Base-by-base conservation (phyloP, 2,888 invertebrate genomes). In the Cheilosia scutellata region DNA sequence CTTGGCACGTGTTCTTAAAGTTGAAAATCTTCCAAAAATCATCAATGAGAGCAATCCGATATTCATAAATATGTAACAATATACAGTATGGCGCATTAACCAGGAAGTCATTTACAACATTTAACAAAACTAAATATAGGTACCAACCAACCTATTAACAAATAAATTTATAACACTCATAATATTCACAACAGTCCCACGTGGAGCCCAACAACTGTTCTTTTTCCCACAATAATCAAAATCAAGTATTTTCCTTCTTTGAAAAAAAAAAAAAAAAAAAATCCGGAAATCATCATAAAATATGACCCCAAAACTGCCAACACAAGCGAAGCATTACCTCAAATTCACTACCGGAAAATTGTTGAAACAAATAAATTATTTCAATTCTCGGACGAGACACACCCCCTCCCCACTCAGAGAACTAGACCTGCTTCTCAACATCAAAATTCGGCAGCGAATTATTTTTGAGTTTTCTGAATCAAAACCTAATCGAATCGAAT, bases 291-390 rank as follows among this genome's bases (percentile, higher is more conserved):
- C 20, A 33, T 60, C 33, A 31, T 63, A 65, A 71, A 71, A 66
- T 58, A 75, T 80, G 49, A 57, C 57, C 70, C 51, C 37, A 29
- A 72, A 44, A 29, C 40, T 25, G 42, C 49, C n/a, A 42, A 33
- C 47, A 33, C 44, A 51, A 70, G 0, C 55, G 49, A 63, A 47
- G 44, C 58, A 37, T 66, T 29, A 25, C 33, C 5, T 29, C 27
- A 62, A 31, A 65, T 51, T 72, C 78, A 71, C 72, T 72, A 33
- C 44, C 82, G 65, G 65, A 65, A 77, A 72, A 82, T 82, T 82
- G 82, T 62, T 68, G 78, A 82, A 72, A 78, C 7, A 27, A 72
- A 82, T 82, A 65, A 76, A 82, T 82, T 44, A 75, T 27, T 62
- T 20, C 0, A 33, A 47, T 31, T 20, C 1, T 49, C 13, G 11